Conservation (phyloP, 2,888 invertebrate species). For the Sphecodes monilicornis region DNA sequence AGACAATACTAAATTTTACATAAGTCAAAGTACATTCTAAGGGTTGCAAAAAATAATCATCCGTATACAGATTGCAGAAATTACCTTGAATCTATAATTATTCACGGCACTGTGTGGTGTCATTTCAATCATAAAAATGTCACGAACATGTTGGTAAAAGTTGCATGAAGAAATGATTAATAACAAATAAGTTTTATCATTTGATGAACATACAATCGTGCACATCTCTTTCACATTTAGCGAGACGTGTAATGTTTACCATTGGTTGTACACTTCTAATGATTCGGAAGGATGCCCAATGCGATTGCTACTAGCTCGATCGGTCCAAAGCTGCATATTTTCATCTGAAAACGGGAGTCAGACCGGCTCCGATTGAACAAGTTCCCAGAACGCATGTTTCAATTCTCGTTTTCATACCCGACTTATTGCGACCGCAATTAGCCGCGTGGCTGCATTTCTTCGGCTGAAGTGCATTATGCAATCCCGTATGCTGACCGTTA, state of each 20-base stretch:
- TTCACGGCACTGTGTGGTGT: no score
- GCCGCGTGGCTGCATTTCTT: conserved; percentile 34
- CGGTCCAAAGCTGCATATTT: neutral
- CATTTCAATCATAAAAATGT: no score
- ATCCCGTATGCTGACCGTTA: conserved; percentile 46
- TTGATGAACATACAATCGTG: no score
- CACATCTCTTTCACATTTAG: no score
- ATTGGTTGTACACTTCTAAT: neutral
- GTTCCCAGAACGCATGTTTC: conserved; percentile 29
- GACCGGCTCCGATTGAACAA: conserved; percentile 2
- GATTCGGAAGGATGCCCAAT: neutral
- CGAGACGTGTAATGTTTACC: neutral
- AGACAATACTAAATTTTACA: no score
- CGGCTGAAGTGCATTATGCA: conserved; percentile 53
- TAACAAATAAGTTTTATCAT: no score
- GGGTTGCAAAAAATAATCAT: no score
- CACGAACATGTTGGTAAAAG: no score
- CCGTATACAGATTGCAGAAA: no score
- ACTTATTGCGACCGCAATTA: conserved; percentile 53
- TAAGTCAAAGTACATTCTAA: no score
- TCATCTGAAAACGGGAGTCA: neutral
- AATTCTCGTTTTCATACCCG: conserved; percentile 46
- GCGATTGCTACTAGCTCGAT: neutral
- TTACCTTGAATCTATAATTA: no score
- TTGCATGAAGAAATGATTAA: no score